phyloP scores from a whole-genome alignment of 1,140 invertebrate species.

The Magallana gigas region DNA sequence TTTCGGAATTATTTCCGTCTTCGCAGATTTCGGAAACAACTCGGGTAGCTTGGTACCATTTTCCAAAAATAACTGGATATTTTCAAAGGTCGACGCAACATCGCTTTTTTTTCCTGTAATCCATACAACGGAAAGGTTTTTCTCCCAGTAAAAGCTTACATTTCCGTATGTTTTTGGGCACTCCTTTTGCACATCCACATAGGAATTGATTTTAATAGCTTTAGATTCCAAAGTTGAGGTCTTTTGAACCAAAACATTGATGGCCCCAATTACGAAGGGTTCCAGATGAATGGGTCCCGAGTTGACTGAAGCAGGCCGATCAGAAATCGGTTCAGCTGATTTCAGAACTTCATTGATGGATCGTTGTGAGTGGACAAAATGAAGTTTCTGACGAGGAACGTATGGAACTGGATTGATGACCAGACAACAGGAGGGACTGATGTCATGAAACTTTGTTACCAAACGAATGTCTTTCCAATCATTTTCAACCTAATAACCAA shows the following conservation, averaged over 20 bases:
- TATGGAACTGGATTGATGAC: background rate
- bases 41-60: slow-evolving; percentile 10
- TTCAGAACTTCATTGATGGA: background rate
- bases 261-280: background rate
- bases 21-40: background rate
- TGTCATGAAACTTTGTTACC: background rate
- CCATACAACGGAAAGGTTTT: background rate
- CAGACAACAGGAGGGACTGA: background rate
- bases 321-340: background rate
- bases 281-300: background rate
- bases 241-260: background rate
- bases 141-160: background rate
- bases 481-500: background rate
- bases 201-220: background rate
- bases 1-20: background rate
- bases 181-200: background rate
- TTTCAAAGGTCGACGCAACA: background rate
- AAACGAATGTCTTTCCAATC: background rate
- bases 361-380: background rate
- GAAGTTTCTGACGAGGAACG: background rate
- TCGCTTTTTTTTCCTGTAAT: background rate
- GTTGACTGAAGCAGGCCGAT: too few species aligned
- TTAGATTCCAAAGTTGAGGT: background rate
- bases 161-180: background rate
- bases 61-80: background rate